phyloP scores from a whole-genome alignment of 2,888 invertebrate genomes.

The Microchrysa polita region DNA sequence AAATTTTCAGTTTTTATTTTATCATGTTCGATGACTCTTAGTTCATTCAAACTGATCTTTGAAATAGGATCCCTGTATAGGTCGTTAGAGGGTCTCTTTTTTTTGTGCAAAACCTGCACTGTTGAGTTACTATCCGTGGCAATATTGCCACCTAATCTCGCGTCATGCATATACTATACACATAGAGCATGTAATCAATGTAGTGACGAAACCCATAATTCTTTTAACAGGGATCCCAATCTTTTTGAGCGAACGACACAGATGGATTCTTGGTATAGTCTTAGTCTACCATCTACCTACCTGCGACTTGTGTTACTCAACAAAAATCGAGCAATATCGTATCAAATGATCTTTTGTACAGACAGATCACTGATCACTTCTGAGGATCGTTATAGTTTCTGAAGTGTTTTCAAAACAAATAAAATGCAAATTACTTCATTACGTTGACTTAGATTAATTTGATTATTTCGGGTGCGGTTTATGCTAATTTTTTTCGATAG shows the following conservation, averaged over 20 bases:
- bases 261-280: slow-evolving; percentile 23
- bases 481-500: slow-evolving; percentile 41
- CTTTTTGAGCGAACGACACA: not conserved
- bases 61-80: not conserved
- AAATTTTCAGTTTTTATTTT: slow-evolving; percentile 26
- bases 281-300: too few species aligned
- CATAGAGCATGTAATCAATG: not conserved
- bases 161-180: not conserved
- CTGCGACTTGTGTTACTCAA: slow-evolving; percentile 4
- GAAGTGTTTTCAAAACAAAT: slow-evolving; percentile 46
- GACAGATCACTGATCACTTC: slow-evolving; percentile 43
- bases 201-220: not conserved
- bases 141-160: slow-evolving; percentile 1
- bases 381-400: slow-evolving; percentile 45
- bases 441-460: slow-evolving; percentile 43
- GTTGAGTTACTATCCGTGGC: not conserved
- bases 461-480: slow-evolving; percentile 45
- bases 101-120: not conserved
- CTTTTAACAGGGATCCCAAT: slow-evolving; percentile 1
- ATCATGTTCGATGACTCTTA: slow-evolving; percentile 29
- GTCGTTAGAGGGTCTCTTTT: not conserved
- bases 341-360: slow-evolving; percentile 36
- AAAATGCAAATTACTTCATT: slow-evolving; percentile 48
- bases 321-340: slow-evolving; percentile 21
- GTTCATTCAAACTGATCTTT: slow-evolving; percentile 27